phyloP scores from a whole-genome alignment of 2,888 invertebrate species.

The Deilephila porcellus region DNA sequence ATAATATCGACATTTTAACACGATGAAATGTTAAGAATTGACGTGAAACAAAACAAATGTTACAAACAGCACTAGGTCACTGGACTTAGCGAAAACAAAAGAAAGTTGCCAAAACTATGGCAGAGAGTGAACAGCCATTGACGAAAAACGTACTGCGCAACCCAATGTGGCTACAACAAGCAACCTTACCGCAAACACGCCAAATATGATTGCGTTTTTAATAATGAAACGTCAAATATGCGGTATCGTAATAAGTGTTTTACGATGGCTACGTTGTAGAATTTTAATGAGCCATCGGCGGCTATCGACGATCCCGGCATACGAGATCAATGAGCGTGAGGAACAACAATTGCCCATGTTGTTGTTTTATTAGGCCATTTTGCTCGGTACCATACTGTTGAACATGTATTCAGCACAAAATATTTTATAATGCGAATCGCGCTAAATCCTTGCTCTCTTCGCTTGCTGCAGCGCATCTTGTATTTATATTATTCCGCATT shows the following conservation, averaged over 20 bases:
- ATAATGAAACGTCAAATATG: constrained; percentile 15
- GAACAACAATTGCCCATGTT: constrained; percentile 16
- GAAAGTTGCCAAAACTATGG: constrained; percentile 23
- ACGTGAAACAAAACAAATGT: constrained; percentile 6
- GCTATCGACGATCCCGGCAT: constrained; percentile 15
- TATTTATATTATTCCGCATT: background rate
- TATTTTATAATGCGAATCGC: too few species aligned
- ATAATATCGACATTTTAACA: background rate
- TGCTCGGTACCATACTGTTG: background rate
- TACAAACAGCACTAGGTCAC: constrained; percentile 6
- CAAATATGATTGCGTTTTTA: constrained; percentile 8
- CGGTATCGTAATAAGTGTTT: constrained; percentile 11
- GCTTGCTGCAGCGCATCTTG: background rate
- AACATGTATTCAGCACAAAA: background rate
- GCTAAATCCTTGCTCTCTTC: background rate
- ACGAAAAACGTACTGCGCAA: constrained; percentile 9
- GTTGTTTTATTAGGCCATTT: constrained; percentile 14
- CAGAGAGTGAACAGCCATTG: background rate
- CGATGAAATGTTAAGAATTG: background rate
- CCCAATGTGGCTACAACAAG: constrained; percentile 2
- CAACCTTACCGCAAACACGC: background rate
- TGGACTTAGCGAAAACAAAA: constrained; percentile 18
- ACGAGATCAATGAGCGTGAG: constrained; percentile 22
- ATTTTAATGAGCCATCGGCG: constrained; percentile 8
- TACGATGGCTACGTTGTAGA: constrained; percentile 1